Evolutionary conservation across 2,113 vertebrate species (phyloP), one percentile per base, ranked within the genome.

Genomic region (Scomber scombrus): DNA sequence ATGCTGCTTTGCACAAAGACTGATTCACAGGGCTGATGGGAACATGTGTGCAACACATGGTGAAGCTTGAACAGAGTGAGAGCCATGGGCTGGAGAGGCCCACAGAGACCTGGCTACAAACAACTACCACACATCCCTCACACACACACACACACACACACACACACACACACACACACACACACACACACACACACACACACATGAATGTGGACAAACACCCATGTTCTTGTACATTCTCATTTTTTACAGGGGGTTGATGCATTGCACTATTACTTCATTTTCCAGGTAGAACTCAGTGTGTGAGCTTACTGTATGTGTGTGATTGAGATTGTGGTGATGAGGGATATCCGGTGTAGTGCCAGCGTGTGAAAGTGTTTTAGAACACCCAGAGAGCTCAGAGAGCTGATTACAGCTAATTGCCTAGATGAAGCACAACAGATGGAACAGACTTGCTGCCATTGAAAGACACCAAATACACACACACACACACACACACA

Each of bases 41-140:
- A 92, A 93, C 94, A 95, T 94, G 90, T 95, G 94, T 15, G 71
- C 82, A 92, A 82, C 94, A 95, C 89, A 94, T 95, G 94, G 77
- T 34, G 57, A 31, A 69, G 86, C 79, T 52, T 54, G 78, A 75
- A 82, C 86, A 69, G 75, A 83, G 68, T 40, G 26, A 80, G 74
- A 88, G 86, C 84, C 80, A 89, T 23, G n/a, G 82, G 78, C 82
- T 82, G 69, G 60, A 89, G 84, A 81, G 81, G 88, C 85, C 82
- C 88, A 79, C 12, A 80, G 72, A 90, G 87, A 83, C 69, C 86
- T 85, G 85, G 88, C 84, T 90, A 78, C 85, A 87, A 88, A 88
- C 85, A 90, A 84, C 70, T 77, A 65, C 72, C 81, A 72, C 81
- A 75, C 66, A 88, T 34, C 56, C 46, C 64, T 26, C 63, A 75